Evolutionary conservation across 2,113 vertebrate genomes (phyloP).

Genomic region (Stigmatopora argus): DNA sequence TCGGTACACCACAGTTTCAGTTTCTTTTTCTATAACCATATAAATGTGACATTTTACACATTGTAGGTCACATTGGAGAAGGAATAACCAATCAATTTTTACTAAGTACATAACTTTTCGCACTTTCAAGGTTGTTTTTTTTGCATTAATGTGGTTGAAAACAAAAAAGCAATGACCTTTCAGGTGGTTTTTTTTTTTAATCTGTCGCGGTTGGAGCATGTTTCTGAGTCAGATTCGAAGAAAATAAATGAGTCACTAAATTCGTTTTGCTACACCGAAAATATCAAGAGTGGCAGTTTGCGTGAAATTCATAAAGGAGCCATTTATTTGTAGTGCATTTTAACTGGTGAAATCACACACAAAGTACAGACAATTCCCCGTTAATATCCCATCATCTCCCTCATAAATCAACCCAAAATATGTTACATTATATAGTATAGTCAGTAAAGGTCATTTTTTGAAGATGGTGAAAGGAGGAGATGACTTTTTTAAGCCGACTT

Average conservation of each 20-base stretch:
- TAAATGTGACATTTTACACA: too few relatives aligned
- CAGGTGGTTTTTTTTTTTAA: not conserved
- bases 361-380: not conserved
- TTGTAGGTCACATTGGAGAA: too few relatives aligned
- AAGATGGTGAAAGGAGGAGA: slow-evolving; percentile 51
- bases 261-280: slow-evolving; percentile 9
- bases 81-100: too few relatives aligned
- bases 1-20: too few relatives aligned
- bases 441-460: slow-evolving; percentile 43
- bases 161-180: slow-evolving; percentile 7
- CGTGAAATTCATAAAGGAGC: slow-evolving; percentile 24
- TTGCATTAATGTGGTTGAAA: not conserved
- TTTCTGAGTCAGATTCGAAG: slow-evolving; percentile 18
- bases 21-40: too few relatives aligned
- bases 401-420: not conserved
- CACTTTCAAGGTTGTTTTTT: not conserved
- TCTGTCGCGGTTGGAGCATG: not conserved
- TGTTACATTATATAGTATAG: not conserved
- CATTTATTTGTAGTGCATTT: not conserved
- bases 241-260: slow-evolving; percentile 30
- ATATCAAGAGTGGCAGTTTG: slow-evolving; percentile 8
- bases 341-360: not conserved
- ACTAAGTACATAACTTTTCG: too few relatives aligned
- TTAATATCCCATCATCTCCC: not conserved
- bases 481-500: slow-evolving; percentile 51